Base-by-base conservation (phyloP, 2,113 vertebrate species). In the Vulpes ferrilata region DNA sequence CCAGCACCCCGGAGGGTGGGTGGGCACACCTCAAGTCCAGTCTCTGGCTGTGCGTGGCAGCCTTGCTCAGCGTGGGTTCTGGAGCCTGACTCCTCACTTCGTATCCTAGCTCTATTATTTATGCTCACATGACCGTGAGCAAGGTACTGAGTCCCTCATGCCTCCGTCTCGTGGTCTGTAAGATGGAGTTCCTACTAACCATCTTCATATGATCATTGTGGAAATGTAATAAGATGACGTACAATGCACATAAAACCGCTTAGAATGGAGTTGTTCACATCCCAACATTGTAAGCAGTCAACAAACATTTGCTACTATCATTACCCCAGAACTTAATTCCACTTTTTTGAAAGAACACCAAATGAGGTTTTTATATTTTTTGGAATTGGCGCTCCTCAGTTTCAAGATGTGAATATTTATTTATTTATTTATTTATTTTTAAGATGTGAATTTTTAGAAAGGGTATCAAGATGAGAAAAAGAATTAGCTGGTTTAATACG, bases 391-490 rank as follows among this genome's bases (percentile, higher is more conserved):
- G 23, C 25, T 73, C 35, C 65, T 93, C 38, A 8, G 16, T 78
- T 90, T 86, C 64, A 89, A 85, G 23, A 62, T 25, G 9, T 57
- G 53, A 89, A 82, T 57, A 82, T 98, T 92, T 59, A 96, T 43
- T 43, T 43, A 43, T 43, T 43, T 43, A 43, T 6, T 43, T 43
- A 43, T 43, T 43, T 43, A 43, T 43, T 78, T 90, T 86, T 59
- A 89, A 85, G 23, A 62, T 25, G 9, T 57, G 51, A 89, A 82
- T 57, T 86, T 98, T 92, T 59, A 96, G 43, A 71, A 96, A 67
- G 86, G 20, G 5, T 25, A 59, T 64, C 8, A 83, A 89, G n/a
- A 60, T 51, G 7, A 27, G 82, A 74, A 59, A 71, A 91, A 84
- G 11, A 76, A 79, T 55, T 1, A 43, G 1, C 59, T 94, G 69